Evolutionary conservation across 2,888 invertebrate species (phyloP).

Genomic region (Halocaridina rubra): DNA sequence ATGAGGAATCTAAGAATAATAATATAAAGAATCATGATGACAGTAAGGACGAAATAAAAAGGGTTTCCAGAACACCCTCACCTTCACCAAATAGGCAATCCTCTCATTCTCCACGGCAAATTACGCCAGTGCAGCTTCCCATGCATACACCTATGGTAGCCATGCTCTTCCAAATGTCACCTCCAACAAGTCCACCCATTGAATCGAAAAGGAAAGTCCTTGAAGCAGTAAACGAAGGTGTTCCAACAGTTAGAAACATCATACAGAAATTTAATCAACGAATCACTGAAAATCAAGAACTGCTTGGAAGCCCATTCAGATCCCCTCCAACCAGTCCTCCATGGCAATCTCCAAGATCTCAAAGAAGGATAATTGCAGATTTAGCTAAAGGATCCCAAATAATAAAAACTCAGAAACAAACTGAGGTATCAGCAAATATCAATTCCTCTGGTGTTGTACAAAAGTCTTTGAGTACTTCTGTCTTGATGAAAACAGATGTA

Average conservation of each 20-base stretch:
- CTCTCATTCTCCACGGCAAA: not conserved
- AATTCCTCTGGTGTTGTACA: conserved; percentile 10
- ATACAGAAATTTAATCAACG: conserved; percentile 59
- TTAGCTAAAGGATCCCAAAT: not conserved
- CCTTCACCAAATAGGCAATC: not conserved
- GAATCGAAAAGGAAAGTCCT: conserved; percentile 59
- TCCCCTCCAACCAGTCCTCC: conserved; percentile 41
- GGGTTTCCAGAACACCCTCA: not conserved
- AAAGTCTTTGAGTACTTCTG: conserved; percentile 52
- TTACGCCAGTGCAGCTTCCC: not conserved
- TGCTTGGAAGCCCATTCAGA: conserved; percentile 56
- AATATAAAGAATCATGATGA: not conserved
- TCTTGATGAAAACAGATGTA: conserved; percentile 13
- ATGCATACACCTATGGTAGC: conserved; percentile 4
- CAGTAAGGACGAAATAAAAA: not conserved
- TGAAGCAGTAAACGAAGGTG: conserved; percentile 54
- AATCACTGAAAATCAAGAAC: conserved; percentile 59
- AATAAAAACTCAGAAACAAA: not conserved
- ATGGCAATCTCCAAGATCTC: conserved; percentile 41
- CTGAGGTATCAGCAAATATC: not conserved
- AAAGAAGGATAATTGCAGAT: conserved; percentile 29
- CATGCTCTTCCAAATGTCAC: conserved; percentile 22
- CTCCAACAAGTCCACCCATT: conserved; percentile 37
- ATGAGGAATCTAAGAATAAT: not conserved
- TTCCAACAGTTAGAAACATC: conserved; percentile 56